Evolutionary conservation across 2,888 invertebrate genomes (phyloP).

Genomic region (Lathronympha strigana): DNA sequence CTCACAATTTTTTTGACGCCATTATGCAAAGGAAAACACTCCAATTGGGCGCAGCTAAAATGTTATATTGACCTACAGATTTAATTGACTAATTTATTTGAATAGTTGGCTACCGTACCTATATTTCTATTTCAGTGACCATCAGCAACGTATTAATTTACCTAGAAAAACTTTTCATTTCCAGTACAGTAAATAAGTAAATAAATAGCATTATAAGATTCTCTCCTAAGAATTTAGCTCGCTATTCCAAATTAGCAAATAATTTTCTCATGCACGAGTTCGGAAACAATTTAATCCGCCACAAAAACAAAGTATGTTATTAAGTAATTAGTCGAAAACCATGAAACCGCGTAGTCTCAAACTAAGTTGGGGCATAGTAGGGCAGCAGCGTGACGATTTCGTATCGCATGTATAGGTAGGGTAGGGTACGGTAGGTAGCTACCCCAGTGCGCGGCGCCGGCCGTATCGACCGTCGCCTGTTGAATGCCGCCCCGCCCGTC

Average conservation of each 20-base stretch:
- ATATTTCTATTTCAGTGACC: no score
- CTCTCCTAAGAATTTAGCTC: neutral
- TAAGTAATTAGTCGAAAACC: conserved; percentile 36
- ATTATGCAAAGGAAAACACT: neutral
- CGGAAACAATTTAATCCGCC: conserved; percentile 7
- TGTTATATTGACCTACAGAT: no score
- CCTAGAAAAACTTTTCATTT: no score
- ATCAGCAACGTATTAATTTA: no score
- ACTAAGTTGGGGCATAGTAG: conserved; percentile 27
- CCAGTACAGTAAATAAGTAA: neutral
- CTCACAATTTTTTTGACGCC: neutral
- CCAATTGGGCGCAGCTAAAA: no score
- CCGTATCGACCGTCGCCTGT: conserved; percentile 82
- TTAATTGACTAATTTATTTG: no score
- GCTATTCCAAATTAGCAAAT: neutral
- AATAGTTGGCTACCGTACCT: no score
- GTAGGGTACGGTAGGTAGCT: conserved; percentile 43
- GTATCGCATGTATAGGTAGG: conserved; percentile 59
- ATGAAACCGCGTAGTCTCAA: conserved; percentile 33
- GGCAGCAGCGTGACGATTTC: conserved; percentile 28
- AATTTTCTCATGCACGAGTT: neutral
- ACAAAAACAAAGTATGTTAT: conserved; percentile 30
- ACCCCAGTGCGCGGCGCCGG: conserved; percentile 68
- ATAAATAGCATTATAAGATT: neutral
- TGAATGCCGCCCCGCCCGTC: conserved; percentile 72